phyloP scores from a whole-genome alignment of 2,797 vertebrate species.

The Amblyopsis hoosieri region DNA sequence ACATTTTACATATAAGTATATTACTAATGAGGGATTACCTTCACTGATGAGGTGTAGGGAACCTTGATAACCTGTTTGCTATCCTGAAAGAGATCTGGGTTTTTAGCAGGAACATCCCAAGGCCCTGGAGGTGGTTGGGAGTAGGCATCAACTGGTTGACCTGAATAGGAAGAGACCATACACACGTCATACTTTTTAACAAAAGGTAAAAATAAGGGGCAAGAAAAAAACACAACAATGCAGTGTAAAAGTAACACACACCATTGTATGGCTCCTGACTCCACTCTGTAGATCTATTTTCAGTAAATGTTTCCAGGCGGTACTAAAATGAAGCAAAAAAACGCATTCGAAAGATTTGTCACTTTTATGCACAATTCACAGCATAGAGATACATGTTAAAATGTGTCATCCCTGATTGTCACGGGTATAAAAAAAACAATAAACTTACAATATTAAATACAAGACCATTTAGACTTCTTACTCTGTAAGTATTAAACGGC shows the following conservation, averaged over 20 bases:
- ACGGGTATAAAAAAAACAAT: not conserved
- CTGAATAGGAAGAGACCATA: constrained; percentile 51
- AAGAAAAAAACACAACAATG: constrained; percentile 7
- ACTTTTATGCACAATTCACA: not conserved
- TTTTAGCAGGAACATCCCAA: constrained; percentile 69
- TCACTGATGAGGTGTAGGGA: constrained; percentile 79
- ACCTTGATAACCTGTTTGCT: constrained; percentile 67
- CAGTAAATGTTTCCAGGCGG: constrained; percentile 77
- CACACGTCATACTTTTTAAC: not conserved
- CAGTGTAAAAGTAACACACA: constrained; percentile 35
- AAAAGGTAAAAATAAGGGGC: not conserved
- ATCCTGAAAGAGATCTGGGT: constrained; percentile 66
- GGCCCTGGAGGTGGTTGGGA: constrained; percentile 71
- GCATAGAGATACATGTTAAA: not conserved
- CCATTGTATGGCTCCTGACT: constrained; percentile 51
- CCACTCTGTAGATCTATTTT: constrained; percentile 73
- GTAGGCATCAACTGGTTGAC: constrained; percentile 75
- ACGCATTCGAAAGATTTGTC: not conserved
- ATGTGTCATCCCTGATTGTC: not conserved
- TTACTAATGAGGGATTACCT: constrained; percentile 55
- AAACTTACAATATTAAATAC: not conserved
- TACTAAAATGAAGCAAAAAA: constrained; percentile 64
- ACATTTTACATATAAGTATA: not conserved
- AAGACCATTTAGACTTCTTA: constrained; percentile 37
- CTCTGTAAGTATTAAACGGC: constrained; percentile 77